phyloP scores from a whole-genome alignment of 2,113 vertebrate species.

The Glaucidium brasilianum region DNA sequence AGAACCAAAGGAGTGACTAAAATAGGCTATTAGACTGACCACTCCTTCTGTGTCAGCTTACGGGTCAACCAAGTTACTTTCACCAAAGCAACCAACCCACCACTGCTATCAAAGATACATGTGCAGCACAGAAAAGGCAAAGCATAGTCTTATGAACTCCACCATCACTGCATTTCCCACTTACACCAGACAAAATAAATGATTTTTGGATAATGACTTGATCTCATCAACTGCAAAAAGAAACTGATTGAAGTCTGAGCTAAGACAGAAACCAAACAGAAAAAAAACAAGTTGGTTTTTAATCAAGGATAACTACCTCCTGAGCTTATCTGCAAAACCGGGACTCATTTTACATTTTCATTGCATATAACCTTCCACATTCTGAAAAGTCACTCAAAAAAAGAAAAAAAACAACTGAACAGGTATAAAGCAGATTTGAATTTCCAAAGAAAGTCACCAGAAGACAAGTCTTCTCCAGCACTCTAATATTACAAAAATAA shows the following conservation, averaged over 20 bases:
- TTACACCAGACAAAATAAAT: neutral
- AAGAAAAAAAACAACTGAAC: neutral
- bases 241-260: neutral
- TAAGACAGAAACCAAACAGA: neutral
- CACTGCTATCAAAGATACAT: accelerated
- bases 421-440: neutral
- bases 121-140: neutral
- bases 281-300: neutral
- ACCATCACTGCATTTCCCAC: neutral
- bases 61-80: neutral
- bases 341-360: neutral
- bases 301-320: neutral
- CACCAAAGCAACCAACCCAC: neutral
- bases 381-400: neutral
- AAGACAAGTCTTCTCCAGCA: neutral
- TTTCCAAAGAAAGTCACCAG: neutral
- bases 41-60: neutral
- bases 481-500: neutral
- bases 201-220: neutral
- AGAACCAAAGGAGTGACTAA: neutral
- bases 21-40: neutral
- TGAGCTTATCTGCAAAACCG: neutral
- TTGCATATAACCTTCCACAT: neutral
- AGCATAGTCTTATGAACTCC: neutral
- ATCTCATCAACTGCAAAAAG: neutral